Evolutionary conservation across 2,888 invertebrate species (phyloP), one percentile per base, ranked within the genome.

Genomic region (Cacoxenus indagator): DNA sequence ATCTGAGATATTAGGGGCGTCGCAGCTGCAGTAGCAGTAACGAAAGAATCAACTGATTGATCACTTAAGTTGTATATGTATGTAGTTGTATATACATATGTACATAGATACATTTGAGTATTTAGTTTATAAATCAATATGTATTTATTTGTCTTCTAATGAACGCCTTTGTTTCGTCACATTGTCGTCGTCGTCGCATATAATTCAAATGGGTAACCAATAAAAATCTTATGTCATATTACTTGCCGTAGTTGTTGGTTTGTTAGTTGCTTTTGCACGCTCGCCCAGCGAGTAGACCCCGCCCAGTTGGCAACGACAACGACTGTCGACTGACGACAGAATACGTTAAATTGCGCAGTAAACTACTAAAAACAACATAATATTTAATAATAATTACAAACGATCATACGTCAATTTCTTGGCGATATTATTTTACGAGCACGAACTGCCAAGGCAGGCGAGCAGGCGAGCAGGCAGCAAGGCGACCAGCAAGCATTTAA

Each of bases 341-440:
- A 19, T 61, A 11, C 59, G 37, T 37, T 22, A 62, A 65, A 54
- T 71, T 67, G 68, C 71, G 71, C 68, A 71, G 67, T 62, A 55
- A 71, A 69, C 64, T 61, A 67, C 46, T 55, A 54, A 43, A 73
- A 78, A 82, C 75, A 77, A 82, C 78, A 78, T 78, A 75, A 82
- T n/a, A n/a, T n/a, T n/a, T n/a, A n/a, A n/a, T 78, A 82, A 83
- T 84, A 83, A 83, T 83, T 83, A 83, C 83, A 78, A 84, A 81
- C 81, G 84, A 83, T 83, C 82, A 78, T 83, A 82, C 83, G 84
- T 83, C 82, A 84, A 82, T 83, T 76, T 76, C 76, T 76, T 78
- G 73, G 67, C 78, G 75, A 79, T 80, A 80, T 81, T 77, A 75
- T 76, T 74, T 75, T 73, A 45, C 48, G 11, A n/a, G n/a, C n/a